Base-by-base conservation (phyloP, 2,797 vertebrate genomes). In the Sorex maritimensis region DNA sequence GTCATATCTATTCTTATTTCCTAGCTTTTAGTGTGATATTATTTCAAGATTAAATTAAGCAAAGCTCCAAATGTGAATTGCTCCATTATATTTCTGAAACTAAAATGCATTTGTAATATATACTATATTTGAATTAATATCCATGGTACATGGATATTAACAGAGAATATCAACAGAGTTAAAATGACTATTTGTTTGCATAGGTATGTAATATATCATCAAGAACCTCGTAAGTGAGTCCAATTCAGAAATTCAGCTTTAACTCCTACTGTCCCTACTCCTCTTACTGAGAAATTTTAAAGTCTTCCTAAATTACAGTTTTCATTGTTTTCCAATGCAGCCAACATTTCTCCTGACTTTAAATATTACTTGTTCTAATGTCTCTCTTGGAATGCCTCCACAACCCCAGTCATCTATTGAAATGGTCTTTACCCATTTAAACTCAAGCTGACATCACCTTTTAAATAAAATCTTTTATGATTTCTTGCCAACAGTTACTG, bases 381-480 rank as follows among this genome's bases (percentile, higher is more conserved):
- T 81, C 30, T 81, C 26, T 88, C 26, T 81, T 84, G 69, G 78
- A 93, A 87, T 91, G 13, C 2, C 19, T 78, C n/a, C 58, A 79
- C 44, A 78, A n/a, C 21, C 12, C 7, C 34, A 77, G 1, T 68
- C 21, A 73, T 6, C 58, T 55, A 79, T 9, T 86, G 44, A 95
- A 88, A 78, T 75, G 17, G 23, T 23, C 68, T 23, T 79, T 91
- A 5, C 19, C 8, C 24, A 75, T 68, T 74, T 58, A 88, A 91
- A 34, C 1, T 86, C 46, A 89, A 71, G 15, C 65, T 91, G 41
- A 73, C 11, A 26, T 41, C 7, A 91, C 24, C 17, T 61, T 65
- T 88, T 69, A 55, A 67, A 78, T 78, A 38, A 93, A 94, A 21
- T 74, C 6, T 41, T 81, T 86, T 86, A 86, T 94, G 26, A 74